Conservation (phyloP, 2,113 vertebrate species). For the Nycticorax nycticorax region DNA sequence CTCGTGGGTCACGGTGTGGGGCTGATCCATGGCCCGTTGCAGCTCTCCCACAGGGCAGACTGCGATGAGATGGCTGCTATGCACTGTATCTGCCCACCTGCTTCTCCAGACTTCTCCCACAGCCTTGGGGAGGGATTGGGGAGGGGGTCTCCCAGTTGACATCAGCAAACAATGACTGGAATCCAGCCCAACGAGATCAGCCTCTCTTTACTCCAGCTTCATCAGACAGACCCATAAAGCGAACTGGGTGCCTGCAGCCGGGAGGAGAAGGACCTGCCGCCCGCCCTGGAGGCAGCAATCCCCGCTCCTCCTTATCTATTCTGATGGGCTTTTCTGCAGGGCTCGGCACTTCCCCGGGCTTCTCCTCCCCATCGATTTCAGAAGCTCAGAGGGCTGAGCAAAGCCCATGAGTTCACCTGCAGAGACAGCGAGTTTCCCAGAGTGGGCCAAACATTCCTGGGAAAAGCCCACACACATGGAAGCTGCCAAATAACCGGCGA, state of each 20-base stretch:
- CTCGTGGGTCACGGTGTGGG: rapidly evolving
- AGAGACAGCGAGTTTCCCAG: neutral
- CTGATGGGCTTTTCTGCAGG: neutral
- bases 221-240: neutral
- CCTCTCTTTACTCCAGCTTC: neutral
- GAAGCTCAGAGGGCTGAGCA: neutral
- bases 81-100: neutral
- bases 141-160: neutral
- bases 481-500: neutral
- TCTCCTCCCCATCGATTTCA: neutral
- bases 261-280: neutral
- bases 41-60: neutral
- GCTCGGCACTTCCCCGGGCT: neutral
- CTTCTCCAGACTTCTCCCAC: neutral
- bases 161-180: neutral
- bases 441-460: neutral
- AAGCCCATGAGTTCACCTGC: neutral
- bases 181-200: neutral
- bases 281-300: neutral
- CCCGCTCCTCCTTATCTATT: constrained; percentile 26
- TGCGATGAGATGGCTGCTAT: rapidly evolving
- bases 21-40: neutral
- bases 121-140: neutral
- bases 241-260: neutral
- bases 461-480: neutral